Evolutionary conservation across 2,113 vertebrate genomes (phyloP), one percentile per base, ranked within the genome.

Genomic region (Erythrocebus patas): DNA sequence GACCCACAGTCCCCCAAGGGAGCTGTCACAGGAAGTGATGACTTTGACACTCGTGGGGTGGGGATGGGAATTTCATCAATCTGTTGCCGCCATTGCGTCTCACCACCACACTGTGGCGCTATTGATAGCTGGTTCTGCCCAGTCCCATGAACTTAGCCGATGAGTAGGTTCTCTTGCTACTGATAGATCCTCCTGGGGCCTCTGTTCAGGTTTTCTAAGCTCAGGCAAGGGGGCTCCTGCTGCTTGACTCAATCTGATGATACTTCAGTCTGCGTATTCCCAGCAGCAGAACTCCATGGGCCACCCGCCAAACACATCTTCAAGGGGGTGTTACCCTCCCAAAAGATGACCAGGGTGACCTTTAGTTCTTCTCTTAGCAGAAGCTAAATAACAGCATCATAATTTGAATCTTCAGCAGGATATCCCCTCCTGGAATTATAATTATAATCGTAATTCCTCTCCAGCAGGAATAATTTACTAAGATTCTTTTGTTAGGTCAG

Each of bases 101-200:
- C 5, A 1, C 0, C 9, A 70, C 81, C 98, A 83, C 96, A 64
- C 7, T 2, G 81, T 55, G 96, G 78, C 59, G n/a, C 93, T 94
- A 89, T 75, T 73, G 66, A 43, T 72, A 78, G 30, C 17, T 3
- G 27, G 16, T 55, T 68, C 81, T 43, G 50, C 55, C 22, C 25
- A 1, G 18, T 8, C 11, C n/a, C 1, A 6, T 1, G 38, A 45
- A 3, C 27, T 10, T 25, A 30, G 43, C 1, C 1, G 32, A 14
- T 1, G 2, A 2, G 32, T 16, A n/a, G 6, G 32, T 72, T 75
- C n/a, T 30, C 43, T 0, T 0, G 40, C 2, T 0, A n/a, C 45
- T 5, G 13, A 6, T 12, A 50, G 73, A 43, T 50, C 22, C 40
- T 1, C 23, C 30, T 5, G 73, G 30, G 38, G 27, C 1, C 40